Conservation (phyloP, 2,797 vertebrate genomes). For the Odontamblyopus rebecca region DNA sequence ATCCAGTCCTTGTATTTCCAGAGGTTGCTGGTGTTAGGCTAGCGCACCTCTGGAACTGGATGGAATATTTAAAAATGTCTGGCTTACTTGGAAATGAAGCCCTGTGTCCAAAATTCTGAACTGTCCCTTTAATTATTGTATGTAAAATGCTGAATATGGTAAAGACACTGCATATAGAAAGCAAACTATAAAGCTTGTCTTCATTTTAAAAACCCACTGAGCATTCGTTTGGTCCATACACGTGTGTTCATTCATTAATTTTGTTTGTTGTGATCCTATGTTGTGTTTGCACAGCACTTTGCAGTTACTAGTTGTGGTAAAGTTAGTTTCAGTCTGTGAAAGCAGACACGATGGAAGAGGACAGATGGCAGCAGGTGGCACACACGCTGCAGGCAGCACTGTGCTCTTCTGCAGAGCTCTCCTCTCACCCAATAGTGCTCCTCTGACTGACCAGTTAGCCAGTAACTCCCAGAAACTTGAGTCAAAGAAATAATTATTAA, state of each 20-base stretch:
- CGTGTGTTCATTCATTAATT: not conserved
- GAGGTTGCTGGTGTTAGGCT: too few relatives aligned
- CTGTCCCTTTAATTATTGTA: too few relatives aligned
- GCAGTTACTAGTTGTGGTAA: not conserved
- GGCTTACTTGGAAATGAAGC: too few relatives aligned
- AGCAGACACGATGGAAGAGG: constrained; percentile 73
- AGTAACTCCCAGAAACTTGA: not conserved
- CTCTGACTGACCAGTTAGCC: constrained; percentile 8
- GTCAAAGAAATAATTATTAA: not conserved
- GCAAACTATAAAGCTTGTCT: not conserved
- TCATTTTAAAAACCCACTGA: not conserved
- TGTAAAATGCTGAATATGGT: too few relatives aligned
- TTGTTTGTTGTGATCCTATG: not conserved
- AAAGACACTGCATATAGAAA: too few relatives aligned
- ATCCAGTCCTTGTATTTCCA: too few relatives aligned
- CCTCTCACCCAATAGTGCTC: constrained; percentile 23
- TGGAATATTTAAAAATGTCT: too few relatives aligned
- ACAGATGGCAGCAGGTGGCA: constrained; percentile 81
- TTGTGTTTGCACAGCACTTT: not conserved
- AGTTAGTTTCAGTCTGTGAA: constrained; percentile 46
- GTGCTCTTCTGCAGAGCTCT: constrained; percentile 34
- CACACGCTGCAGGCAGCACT: constrained; percentile 34
- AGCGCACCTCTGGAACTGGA: too few relatives aligned
- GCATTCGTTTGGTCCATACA: not conserved
- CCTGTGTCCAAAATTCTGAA: too few relatives aligned